A percentile compares a stretch with the other conserved stretches of the same genome.
These are phyloP conservation scores for Campopleginae sp. DNA, from an alignment of 2,888 invertebrate species.

Conservation along the genomic window DNA sequence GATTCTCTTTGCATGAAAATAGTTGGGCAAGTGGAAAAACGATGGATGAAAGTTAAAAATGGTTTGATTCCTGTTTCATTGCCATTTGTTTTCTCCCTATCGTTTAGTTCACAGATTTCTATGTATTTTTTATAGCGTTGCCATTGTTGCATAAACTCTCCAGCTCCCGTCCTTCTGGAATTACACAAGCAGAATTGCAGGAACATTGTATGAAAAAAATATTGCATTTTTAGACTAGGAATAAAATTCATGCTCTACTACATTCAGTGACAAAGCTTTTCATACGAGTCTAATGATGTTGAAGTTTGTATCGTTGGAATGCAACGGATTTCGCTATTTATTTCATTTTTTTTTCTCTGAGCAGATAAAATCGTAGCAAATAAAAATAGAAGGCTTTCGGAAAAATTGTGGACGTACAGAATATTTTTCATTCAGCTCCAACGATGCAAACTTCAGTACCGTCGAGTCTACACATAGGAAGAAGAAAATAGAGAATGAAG, in stretches of 20 bases:
- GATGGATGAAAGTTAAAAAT: neutral
- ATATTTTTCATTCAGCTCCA: too few species aligned
- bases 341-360: too few species aligned
- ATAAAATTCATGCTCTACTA: neutral
- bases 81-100: neutral
- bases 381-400: too few species aligned
- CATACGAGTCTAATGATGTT: too few species aligned
- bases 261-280: neutral
- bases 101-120: neutral
- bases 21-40: neutral
- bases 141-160: conserved; percentile 67
- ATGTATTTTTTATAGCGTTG: conserved; percentile 48
- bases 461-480: neutral
- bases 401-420: too few species aligned
- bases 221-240: neutral
- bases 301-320: too few species aligned
- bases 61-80: neutral
- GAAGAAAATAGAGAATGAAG: neutral
- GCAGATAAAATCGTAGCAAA: too few species aligned
- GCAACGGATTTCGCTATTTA: too few species aligned
- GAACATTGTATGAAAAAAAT: neutral
- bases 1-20: neutral
- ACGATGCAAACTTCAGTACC: too few species aligned
- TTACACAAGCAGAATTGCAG: conserved; percentile 40
- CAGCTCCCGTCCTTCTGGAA: conserved; percentile 70